A percentile compares a stretch with the other conserved stretches of the same genome.
These are phyloP conservation scores for Rhombomys opimus DNA, from an alignment of 2,113 vertebrate genomes.

Conservation along the genomic window DNA sequence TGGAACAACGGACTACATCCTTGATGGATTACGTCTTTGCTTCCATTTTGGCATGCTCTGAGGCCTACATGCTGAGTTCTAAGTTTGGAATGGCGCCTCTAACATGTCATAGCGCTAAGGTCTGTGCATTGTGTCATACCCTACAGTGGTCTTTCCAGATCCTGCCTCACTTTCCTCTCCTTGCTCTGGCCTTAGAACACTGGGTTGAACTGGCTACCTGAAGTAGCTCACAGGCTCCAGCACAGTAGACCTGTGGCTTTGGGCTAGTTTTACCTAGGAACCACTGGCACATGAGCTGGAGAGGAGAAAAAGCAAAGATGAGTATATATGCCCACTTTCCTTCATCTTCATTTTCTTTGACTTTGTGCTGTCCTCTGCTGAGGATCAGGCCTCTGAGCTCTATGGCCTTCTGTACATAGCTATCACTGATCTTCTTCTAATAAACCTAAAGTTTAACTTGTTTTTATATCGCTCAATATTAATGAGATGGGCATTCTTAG, in stretches of 20 bases:
- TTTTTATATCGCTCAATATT: neutral
- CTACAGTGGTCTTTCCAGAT: neutral
- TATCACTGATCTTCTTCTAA: neutral
- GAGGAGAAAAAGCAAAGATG: neutral
- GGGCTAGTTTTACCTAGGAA: neutral
- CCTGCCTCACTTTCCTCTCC: too few species aligned
- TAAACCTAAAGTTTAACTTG: neutral
- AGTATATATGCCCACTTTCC: neutral
- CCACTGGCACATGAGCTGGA: neutral
- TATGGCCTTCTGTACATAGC: neutral
- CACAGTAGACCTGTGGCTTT: neutral
- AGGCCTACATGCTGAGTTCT: neutral
- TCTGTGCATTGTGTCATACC: neutral
- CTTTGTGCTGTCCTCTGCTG: neutral
- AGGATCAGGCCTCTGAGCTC: neutral
- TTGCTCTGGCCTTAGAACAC: neutral
- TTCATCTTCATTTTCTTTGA: neutral
- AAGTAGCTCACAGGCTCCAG: too few species aligned
- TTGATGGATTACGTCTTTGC: neutral
- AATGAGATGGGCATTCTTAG: neutral
- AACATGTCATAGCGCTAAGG: neutral
- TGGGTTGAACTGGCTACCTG: accelerated
- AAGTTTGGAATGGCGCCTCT: neutral
- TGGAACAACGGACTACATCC: neutral
- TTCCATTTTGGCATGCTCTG: neutral